Percentiles rank a stretch among this genome's conserved stretches.
Evolutionary conservation across 2,797 vertebrate genomes (phyloP).

Genomic region (Leuciscus waleckii): DNA sequence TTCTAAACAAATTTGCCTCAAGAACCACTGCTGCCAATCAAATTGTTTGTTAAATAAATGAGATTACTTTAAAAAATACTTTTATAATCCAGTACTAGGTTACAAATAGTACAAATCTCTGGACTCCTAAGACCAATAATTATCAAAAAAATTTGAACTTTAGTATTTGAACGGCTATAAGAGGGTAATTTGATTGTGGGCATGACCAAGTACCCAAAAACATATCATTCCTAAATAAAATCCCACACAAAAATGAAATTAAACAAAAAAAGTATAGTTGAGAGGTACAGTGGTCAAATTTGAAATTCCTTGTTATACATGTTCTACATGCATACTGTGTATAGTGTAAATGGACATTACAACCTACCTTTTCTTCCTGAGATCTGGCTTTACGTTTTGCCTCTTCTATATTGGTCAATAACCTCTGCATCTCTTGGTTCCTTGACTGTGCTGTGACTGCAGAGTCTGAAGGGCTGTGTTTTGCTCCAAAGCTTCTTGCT

Average conservation of each 20-base stretch:
- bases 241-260: too few species aligned
- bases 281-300: not conserved
- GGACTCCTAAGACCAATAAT: not conserved
- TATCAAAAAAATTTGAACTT: not conserved
- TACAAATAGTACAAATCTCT: not conserved
- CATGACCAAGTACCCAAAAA: not conserved
- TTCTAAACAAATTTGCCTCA: not conserved
- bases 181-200: not conserved
- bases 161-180: not conserved
- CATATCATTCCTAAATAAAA: not conserved
- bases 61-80: not conserved
- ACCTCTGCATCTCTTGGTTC: conserved; percentile 83
- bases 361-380: conserved; percentile 86
- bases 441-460: conserved; percentile 82
- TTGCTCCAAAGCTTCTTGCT: conserved; percentile 83
- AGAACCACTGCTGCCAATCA: not conserved
- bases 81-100: not conserved
- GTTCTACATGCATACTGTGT: not conserved
- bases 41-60: not conserved
- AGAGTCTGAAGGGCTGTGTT: conserved; percentile 81
- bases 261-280: not conserved
- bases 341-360: conserved; percentile 45
- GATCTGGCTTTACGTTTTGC: conserved; percentile 79
- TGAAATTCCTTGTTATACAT: not conserved
- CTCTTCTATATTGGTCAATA: conserved; percentile 83